Base-by-base conservation (phyloP, 2,888 invertebrate species). In the Eurois occulta region DNA sequence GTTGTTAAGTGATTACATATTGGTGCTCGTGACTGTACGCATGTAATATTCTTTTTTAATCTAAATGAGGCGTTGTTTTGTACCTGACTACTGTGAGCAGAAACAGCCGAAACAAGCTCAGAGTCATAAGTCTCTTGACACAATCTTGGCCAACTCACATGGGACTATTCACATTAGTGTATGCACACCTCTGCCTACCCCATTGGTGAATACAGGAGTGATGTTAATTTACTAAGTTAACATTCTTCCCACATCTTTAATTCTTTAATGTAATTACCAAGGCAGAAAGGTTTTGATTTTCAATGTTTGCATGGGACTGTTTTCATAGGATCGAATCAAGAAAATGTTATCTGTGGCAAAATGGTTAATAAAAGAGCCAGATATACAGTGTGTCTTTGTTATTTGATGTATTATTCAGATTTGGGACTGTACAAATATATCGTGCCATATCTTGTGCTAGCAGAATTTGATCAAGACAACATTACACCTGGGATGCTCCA, bases 331-430 rank as follows among this genome's bases (percentile, higher is more conserved):
- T 28, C 11, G 13, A 78, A 69, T 84, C 68, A 72, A 78, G 79
- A 77, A 76, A 64, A 55, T 77, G 32, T 55, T 66, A 46, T 64
- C 13, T 28, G 55, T 64, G 4, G 41, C 64, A 68, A 80, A 68
- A 55, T 83, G 64, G 18, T 28, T 64, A 55, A 68, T 21, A 72
- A 24, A 35, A 76, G 55, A 66, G 62, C 16, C 18, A 24, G 41
- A 76, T 38, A 60, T 38, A 28, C 24, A 28, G 55, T 38, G 21
- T 46, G 46, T 48, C 46, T 68, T 68, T 68, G 46, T 64, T 55
- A 82, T 77, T 58, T 58, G 41, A 83, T 80, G 55, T 82, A 82
- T 64, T 82, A 82, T 82, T 76, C 24, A 55, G n/a, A 82, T 68
- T 82, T 55, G 32, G 38, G 43, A 38, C 18, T 4, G 32, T 28